phyloP scores from a whole-genome alignment of 2,797 vertebrate genomes.

The Crenuchus spilurus region DNA sequence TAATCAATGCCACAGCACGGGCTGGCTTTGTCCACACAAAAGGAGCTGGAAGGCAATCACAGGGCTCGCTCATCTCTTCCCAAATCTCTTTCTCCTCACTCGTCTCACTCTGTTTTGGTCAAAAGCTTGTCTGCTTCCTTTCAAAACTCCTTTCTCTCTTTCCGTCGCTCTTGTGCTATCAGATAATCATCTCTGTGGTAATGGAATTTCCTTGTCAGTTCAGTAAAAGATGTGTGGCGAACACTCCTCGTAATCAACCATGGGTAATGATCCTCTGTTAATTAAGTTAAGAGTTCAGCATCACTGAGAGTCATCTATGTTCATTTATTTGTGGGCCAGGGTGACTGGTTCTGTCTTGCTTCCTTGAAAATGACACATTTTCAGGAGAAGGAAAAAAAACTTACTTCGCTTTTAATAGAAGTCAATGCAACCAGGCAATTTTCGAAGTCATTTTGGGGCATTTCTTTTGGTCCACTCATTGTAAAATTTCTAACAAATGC shows the following conservation, averaged over 20 bases:
- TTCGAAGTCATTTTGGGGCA: no score
- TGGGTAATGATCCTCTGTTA: slow-evolving; percentile 12
- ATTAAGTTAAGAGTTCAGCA: slow-evolving; percentile 21
- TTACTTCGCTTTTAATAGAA: no score
- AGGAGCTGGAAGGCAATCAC: slow-evolving; percentile 16
- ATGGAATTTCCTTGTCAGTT: slow-evolving; percentile 10
- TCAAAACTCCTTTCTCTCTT: neutral
- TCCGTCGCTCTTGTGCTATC: neutral
- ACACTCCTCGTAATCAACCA: slow-evolving; percentile 25
- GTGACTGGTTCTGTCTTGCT: no score
- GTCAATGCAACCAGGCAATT: no score
- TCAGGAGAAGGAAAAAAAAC: no score
- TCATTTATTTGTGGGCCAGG: slow-evolving; percentile 1
- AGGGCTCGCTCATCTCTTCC: neutral
- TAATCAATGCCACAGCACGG: slow-evolving; percentile 13
- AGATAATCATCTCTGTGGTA: slow-evolving; percentile 17
- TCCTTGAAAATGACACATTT: no score
- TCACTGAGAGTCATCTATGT: neutral
- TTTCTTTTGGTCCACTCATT: no score
- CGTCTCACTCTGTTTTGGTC: neutral
- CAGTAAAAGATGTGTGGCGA: neutral
- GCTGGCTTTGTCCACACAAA: slow-evolving; percentile 18
- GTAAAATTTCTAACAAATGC: no score
- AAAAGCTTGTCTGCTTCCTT: neutral
- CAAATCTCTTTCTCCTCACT: neutral